Evolutionary conservation across 2,797 vertebrate species (phyloP).

Genomic region (Psittacula derbiana): DNA sequence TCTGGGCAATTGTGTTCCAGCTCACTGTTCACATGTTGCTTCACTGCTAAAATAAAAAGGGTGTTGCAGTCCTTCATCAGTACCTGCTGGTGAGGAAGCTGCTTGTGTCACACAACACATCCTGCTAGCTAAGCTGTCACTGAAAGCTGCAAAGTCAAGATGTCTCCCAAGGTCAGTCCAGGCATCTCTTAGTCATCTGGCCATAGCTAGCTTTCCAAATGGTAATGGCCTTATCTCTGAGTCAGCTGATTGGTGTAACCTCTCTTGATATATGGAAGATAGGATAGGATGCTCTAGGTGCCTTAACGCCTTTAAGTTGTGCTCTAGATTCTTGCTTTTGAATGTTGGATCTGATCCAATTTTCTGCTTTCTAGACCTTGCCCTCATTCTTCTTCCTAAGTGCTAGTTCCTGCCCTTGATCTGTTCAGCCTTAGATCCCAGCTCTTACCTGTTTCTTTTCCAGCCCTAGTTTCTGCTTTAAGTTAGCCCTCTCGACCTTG

Average conservation of each 20-base stretch:
- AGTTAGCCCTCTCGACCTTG: neutral
- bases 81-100: neutral
- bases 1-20: neutral
- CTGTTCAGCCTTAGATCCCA: neutral
- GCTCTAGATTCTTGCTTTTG: neutral
- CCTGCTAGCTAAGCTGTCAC: neutral
- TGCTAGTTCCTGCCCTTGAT: neutral
- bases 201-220: neutral
- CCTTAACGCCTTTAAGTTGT: neutral
- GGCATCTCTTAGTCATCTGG: neutral
- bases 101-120: neutral
- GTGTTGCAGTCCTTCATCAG: neutral
- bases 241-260: neutral
- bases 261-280: neutral
- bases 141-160: neutral
- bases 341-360: neutral
- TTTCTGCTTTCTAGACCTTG: neutral
- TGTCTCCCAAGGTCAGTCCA: neutral
- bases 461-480: neutral
- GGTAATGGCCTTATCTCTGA: neutral
- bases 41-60: neutral
- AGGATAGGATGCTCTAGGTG: neutral
- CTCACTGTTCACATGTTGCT: neutral
- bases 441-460: neutral
- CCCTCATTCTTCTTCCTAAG: neutral